Evolutionary conservation across 2,888 invertebrate species (phyloP).

Genomic region (Andrena bicolor): DNA sequence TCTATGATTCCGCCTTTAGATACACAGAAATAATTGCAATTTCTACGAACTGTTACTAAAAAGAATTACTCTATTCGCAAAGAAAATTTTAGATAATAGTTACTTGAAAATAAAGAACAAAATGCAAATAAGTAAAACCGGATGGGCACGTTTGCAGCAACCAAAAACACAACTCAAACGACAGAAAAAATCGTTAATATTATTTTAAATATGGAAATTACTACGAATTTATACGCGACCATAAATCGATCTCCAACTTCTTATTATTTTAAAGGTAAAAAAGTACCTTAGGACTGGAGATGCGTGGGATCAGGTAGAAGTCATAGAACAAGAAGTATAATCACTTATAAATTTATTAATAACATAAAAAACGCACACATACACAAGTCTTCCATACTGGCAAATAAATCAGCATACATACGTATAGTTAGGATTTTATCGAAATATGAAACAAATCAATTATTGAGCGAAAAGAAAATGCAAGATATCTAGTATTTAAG

Average conservation of each 20-base stretch:
- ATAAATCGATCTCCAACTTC: too few relatives aligned
- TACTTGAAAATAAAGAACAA: too few relatives aligned
- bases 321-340: neutral
- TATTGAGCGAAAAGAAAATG: conserved; percentile 5
- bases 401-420: conserved; percentile 4
- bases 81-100: too few relatives aligned
- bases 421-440: neutral
- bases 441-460: neutral
- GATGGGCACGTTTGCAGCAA: neutral
- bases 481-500: neutral
- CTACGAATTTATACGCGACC: neutral
- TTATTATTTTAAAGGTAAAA: neutral
- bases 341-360: conserved; percentile 26
- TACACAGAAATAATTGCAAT: too few relatives aligned
- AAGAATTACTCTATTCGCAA: too few relatives aligned
- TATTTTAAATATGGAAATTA: too few relatives aligned
- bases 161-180: neutral
- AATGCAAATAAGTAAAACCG: too few relatives aligned
- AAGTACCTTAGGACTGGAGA: neutral
- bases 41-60: too few relatives aligned
- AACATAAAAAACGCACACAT: neutral
- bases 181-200: too few relatives aligned
- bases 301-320: neutral
- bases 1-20: neutral
- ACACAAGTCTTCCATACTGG: conserved; percentile 13